A percentile compares a stretch with the other conserved stretches of the same genome.
Evolutionary conservation across 2,888 invertebrate genomes (phyloP).

Genomic region (Galerucella nymphaeae): DNA sequence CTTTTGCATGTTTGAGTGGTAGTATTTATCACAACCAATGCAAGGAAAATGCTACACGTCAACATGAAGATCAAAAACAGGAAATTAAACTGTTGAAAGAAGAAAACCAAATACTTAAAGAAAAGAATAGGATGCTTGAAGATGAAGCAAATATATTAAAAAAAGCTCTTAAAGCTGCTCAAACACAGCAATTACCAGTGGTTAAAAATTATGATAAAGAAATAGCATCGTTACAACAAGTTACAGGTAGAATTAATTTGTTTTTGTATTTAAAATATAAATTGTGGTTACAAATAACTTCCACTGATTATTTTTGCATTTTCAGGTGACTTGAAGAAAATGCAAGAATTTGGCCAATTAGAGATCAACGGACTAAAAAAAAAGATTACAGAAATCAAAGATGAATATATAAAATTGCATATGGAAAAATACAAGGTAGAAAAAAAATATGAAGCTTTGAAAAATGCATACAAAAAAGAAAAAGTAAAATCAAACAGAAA

Average conservation of each 20-base stretch:
- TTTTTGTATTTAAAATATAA: too few species aligned
- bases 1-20: constrained; percentile 7
- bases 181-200: neutral
- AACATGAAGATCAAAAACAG: constrained; percentile 16
- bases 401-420: constrained; percentile 52
- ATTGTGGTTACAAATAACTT: too few species aligned
- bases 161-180: constrained; percentile 49
- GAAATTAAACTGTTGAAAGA: constrained; percentile 52
- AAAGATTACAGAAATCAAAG: constrained; percentile 51
- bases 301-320: neutral
- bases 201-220: constrained; percentile 50
- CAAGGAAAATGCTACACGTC: neutral
- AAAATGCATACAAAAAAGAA: constrained; percentile 31
- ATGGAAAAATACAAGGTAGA: constrained; percentile 52
- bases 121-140: constrained; percentile 39
- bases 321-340: constrained; percentile 48
- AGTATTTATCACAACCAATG: constrained; percentile 20
- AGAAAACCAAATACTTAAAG: constrained; percentile 40
- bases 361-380: constrained; percentile 57
- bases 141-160: constrained; percentile 55
- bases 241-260: constrained; percentile 21
- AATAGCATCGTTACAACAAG: constrained; percentile 47
- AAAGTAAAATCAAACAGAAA: constrained; percentile 39
- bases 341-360: constrained; percentile 51
- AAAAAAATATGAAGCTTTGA: constrained; percentile 51